Percentiles rank a stretch among this genome's conserved stretches.
These are phyloP conservation scores for Hedychridium roseum DNA, from an alignment of 2,888 invertebrate genomes.

Conservation along the genomic window DNA sequence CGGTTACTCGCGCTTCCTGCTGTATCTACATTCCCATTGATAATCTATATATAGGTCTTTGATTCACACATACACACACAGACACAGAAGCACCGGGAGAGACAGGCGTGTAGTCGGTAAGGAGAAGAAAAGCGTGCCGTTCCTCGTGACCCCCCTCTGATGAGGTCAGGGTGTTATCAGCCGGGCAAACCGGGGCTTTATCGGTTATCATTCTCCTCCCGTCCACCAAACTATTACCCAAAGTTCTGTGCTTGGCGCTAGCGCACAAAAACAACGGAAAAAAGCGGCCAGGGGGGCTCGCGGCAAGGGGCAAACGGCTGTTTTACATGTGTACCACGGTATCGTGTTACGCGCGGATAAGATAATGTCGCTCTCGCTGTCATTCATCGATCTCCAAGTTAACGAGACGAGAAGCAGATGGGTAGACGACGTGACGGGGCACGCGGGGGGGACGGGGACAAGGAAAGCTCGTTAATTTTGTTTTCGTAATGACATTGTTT, in stretches of 20 bases:
- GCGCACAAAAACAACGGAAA: conserved; percentile 1
- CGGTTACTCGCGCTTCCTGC: conserved; percentile 23
- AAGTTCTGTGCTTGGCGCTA: conserved; percentile 1
- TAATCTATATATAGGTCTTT: conserved; percentile 36
- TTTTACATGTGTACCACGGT: no score
- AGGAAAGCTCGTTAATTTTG: conserved; percentile 12
- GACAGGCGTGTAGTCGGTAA: conserved; percentile 1
- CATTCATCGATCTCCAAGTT: conserved; percentile 4
- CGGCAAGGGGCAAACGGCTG: no score
- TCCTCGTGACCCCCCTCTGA: conserved; percentile 25
- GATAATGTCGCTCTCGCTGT: conserved; percentile 5
- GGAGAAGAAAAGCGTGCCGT: conserved; percentile 36
- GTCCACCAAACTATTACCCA: conserved; percentile 6
- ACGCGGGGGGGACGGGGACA: background rate
- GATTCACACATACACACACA: background rate
- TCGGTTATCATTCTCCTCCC: conserved; percentile 24
- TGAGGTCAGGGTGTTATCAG: conserved; percentile 35
- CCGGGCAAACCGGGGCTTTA: conserved; percentile 17
- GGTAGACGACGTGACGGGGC: no score
- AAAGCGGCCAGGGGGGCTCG: background rate
- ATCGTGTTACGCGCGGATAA: conserved; percentile 7
- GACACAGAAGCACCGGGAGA: conserved; percentile 18
- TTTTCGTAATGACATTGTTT: conserved; percentile 12
- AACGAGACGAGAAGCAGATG: background rate
- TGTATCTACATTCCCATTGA: conserved; percentile 29